These are phyloP conservation scores for Drosophila colorata DNA, from an alignment of 2,888 invertebrate genomes.

Conservation along the genomic window DNA sequence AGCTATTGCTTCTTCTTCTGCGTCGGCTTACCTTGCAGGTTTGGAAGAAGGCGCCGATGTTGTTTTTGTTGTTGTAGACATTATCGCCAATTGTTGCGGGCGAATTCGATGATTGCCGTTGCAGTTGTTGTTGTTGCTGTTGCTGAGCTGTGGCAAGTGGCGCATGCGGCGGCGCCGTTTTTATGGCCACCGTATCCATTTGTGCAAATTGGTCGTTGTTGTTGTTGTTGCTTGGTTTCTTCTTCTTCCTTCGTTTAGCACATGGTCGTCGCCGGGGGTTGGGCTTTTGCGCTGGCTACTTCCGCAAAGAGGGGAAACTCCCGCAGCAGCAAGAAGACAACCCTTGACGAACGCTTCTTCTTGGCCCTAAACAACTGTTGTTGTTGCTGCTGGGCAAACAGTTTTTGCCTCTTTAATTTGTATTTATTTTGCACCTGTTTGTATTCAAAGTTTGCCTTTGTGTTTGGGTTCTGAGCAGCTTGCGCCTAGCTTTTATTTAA, in stretches of 20 bases:
- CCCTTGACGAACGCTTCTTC: slow-evolving; percentile 34
- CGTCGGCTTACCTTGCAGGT: slow-evolving; percentile 85
- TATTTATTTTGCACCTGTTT: slow-evolving; percentile 50
- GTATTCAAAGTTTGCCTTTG: slow-evolving; percentile 21
- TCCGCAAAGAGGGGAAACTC: slow-evolving; percentile 37
- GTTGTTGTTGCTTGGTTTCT: slow-evolving; percentile 8
- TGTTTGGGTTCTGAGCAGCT: slow-evolving; percentile 9
- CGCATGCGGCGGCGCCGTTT: slow-evolving; percentile 83
- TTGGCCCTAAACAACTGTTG: slow-evolving; percentile 24
- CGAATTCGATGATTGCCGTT: slow-evolving; percentile 50
- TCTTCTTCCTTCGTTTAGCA: slow-evolving; percentile 33
- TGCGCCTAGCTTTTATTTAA: slow-evolving; percentile 5
- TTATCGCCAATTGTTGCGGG: slow-evolving; percentile 48
- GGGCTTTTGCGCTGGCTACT: slow-evolving; percentile 30
- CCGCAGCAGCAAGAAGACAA: slow-evolving; percentile 27
- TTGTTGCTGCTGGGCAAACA: slow-evolving; percentile 12
- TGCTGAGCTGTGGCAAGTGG: slow-evolving; percentile 73
- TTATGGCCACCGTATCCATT: slow-evolving; percentile 83
- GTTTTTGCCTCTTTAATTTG: slow-evolving; percentile 12
- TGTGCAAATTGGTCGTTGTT: slow-evolving; percentile 25
- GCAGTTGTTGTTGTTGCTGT: slow-evolving; percentile 56
- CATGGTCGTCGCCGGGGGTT: slow-evolving; percentile 25
- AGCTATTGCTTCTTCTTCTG: background rate
- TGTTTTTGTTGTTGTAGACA: slow-evolving; percentile 42
- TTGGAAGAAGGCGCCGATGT: slow-evolving; percentile 85